These are phyloP conservation scores for Anoura caudifer DNA, from an alignment of 2,113 vertebrate species.

Conservation along the genomic window DNA sequence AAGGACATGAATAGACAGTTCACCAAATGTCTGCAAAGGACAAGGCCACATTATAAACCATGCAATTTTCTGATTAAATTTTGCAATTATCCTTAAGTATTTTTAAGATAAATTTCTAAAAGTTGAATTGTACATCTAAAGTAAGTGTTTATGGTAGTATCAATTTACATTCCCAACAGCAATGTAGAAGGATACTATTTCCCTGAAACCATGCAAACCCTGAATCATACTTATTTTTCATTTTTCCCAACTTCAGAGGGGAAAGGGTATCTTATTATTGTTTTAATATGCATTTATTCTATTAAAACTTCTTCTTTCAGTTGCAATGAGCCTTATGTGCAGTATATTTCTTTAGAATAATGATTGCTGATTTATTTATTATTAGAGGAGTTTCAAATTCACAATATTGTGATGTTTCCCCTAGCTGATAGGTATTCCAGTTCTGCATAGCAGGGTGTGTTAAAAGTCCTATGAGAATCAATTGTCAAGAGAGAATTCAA, in stretches of 20 bases:
- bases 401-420: not conserved
- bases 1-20: not conserved
- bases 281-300: not conserved
- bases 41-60: not conserved
- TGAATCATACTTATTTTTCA: not conserved
- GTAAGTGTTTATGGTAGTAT: not conserved
- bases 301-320: not conserved
- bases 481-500: not conserved
- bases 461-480: not conserved
- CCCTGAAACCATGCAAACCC: not conserved
- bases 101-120: not conserved
- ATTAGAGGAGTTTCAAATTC: not conserved
- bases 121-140: not conserved
- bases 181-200: not conserved
- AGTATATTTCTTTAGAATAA: not conserved
- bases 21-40: not conserved
- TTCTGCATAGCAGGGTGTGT: not conserved
- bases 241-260: not conserved
- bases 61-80: not conserved
- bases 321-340: not conserved
- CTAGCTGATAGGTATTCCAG: not conserved
- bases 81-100: not conserved
- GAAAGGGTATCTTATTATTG: not conserved
- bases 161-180: no score
- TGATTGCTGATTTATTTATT: not conserved